These are phyloP conservation scores for Drosophila hydei DNA, from an alignment of 1,140 invertebrate species.

Conservation along the genomic window DNA sequence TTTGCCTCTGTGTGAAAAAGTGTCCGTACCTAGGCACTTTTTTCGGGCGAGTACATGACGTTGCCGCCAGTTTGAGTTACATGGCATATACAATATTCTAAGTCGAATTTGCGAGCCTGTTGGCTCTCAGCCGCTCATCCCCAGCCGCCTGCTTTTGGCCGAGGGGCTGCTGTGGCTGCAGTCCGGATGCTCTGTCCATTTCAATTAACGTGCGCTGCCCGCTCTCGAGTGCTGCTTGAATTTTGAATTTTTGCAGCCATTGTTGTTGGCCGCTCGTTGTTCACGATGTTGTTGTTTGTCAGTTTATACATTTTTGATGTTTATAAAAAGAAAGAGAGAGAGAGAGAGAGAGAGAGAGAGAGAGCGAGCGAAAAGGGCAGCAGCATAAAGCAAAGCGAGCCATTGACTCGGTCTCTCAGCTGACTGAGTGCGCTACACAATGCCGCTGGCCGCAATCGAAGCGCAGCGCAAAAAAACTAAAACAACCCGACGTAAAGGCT, in stretches of 20 bases:
- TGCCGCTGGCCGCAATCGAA: neutral
- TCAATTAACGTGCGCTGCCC: slow-evolving; percentile 72
- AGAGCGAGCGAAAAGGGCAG: neutral
- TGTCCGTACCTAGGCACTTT: too few relatives aligned
- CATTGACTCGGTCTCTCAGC: slow-evolving; percentile 13
- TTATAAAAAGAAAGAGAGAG: slow-evolving; percentile 34
- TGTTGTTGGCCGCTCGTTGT: slow-evolving; percentile 26
- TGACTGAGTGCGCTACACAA: slow-evolving; percentile 10
- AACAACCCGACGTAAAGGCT: neutral
- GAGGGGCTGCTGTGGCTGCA: slow-evolving; percentile 49
- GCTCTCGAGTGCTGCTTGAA: slow-evolving; percentile 74
- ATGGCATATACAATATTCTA: slow-evolving; percentile 34
- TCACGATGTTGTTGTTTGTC: slow-evolving; percentile 50
- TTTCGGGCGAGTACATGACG: slow-evolving; percentile 6
- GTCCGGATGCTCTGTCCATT: slow-evolving; percentile 75
- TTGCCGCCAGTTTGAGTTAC: slow-evolving; percentile 20
- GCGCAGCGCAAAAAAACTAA: neutral
- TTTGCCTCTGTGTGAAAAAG: too few relatives aligned
- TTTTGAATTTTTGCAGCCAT: slow-evolving; percentile 73
- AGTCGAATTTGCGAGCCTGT: too few relatives aligned
- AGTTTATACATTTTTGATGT: slow-evolving; percentile 73
- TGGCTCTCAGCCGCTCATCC: too few relatives aligned
- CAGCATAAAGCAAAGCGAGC: neutral
- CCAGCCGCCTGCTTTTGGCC: neutral
- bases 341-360: slow-evolving; percentile 1